Conservation (phyloP, 2,888 invertebrate genomes). For the Psylliodes chrysocephalus region DNA sequence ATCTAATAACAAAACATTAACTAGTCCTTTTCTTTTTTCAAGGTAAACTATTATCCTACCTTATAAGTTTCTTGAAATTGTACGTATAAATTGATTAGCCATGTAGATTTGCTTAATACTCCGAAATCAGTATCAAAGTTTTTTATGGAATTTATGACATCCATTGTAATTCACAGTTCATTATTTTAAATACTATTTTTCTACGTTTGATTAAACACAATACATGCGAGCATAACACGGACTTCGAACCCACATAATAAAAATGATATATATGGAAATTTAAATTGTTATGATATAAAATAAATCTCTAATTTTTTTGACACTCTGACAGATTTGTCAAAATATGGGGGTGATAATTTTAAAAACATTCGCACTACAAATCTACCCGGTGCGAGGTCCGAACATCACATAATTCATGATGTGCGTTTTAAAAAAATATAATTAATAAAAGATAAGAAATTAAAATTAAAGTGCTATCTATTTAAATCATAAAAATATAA, state of each 20-base stretch:
- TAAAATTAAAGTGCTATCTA: no score
- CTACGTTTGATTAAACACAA: background rate
- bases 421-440: no score
- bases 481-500: no score
- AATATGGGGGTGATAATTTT: no score
- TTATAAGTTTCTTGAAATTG: slow-evolving; percentile 53
- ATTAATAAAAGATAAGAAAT: no score
- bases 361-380: no score
- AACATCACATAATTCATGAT: no score
- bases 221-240: slow-evolving; percentile 8
- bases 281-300: no score
- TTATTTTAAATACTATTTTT: slow-evolving; percentile 11
- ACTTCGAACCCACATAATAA: slow-evolving; percentile 11
- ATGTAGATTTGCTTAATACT: slow-evolving; percentile 54
- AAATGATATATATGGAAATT: no score
- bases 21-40: background rate
- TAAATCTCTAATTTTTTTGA: no score
- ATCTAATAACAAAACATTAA: background rate
- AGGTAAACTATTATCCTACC: slow-evolving; percentile 42
- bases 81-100: slow-evolving; percentile 51
- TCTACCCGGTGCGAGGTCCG: no score
- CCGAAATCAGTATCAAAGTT: slow-evolving; percentile 59
- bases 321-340: no score
- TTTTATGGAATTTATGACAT: slow-evolving; percentile 60
- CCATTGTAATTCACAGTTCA: slow-evolving; percentile 55